phyloP scores from a whole-genome alignment of 2,113 vertebrate species.

The Platanista minor region DNA sequence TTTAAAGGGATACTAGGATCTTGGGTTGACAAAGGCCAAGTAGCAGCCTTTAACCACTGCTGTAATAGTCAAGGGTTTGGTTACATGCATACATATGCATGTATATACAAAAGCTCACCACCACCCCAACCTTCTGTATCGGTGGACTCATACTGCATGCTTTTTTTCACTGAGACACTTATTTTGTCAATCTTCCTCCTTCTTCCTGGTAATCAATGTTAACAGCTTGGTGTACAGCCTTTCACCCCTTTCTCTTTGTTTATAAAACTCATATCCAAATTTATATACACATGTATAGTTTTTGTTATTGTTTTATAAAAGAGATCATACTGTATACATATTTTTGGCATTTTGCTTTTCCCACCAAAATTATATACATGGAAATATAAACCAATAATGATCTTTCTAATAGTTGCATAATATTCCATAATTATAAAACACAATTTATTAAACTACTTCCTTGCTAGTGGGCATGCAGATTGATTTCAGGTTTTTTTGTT shows the following conservation, averaged over 20 bases:
- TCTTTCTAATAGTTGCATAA: neutral
- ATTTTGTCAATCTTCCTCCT: neutral
- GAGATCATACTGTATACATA: neutral
- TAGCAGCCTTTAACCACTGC: neutral
- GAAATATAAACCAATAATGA: neutral
- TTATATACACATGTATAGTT: neutral
- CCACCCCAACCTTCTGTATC: neutral
- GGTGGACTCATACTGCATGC: neutral
- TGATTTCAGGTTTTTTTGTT: neutral
- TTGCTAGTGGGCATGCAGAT: neutral
- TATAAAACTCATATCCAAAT: neutral
- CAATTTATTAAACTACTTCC: neutral
- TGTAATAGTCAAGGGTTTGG: neutral
- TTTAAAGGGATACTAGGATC: neutral
- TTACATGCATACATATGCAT: neutral
- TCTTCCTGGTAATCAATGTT: neutral
- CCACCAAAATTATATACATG: neutral
- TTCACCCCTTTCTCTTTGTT: neutral
- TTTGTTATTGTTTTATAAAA: neutral
- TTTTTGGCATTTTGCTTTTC: slow-evolving; percentile 19
- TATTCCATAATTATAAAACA: slow-evolving; percentile 28
- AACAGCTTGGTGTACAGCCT: neutral
- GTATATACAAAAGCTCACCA: too few species aligned
- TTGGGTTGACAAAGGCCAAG: neutral
- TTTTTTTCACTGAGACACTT: neutral